Percentiles rank a stretch among this genome's conserved stretches.
These are phyloP conservation scores for Nicator chloris DNA, from an alignment of 2,113 vertebrate species.

Conservation along the genomic window DNA sequence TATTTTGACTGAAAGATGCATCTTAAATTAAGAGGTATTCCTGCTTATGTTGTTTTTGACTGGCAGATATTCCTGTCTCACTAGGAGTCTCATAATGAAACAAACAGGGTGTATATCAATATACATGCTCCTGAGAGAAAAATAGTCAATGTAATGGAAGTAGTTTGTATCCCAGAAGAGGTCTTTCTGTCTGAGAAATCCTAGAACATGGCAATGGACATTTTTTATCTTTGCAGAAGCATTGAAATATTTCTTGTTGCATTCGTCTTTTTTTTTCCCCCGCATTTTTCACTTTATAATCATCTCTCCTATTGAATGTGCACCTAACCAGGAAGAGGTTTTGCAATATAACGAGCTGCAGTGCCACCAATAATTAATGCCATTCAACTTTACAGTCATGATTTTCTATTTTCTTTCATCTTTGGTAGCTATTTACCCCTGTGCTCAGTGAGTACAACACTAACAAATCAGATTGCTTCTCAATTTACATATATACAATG, in stretches of 20 bases:
- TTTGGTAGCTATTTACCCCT: slow-evolving; percentile 37
- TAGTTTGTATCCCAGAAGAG: neutral
- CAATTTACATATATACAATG: slow-evolving; percentile 50
- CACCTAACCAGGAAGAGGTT: slow-evolving; percentile 8
- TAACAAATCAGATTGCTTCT: slow-evolving; percentile 48
- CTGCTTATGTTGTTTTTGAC: neutral
- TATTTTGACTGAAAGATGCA: neutral
- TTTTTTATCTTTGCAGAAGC: neutral
- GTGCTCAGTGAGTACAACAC: slow-evolving; percentile 9
- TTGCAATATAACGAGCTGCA: slow-evolving; percentile 8
- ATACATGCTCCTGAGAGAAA: neutral
- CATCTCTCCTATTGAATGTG: neutral
- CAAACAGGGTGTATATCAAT: neutral
- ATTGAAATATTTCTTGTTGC: slow-evolving; percentile 2
- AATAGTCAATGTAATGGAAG: neutral
- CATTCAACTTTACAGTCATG: slow-evolving; percentile 18
- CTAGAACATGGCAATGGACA: neutral
- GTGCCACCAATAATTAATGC: slow-evolving; percentile 35
- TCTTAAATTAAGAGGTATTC: neutral
- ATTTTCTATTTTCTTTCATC: slow-evolving; percentile 44
- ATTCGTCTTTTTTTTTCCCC: neutral
- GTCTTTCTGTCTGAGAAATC: neutral
- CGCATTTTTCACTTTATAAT: neutral
- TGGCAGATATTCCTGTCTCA: neutral
- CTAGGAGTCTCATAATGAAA: neutral